Conservation (phyloP, 2,888 invertebrate species). For the Agonopterix arenella region DNA sequence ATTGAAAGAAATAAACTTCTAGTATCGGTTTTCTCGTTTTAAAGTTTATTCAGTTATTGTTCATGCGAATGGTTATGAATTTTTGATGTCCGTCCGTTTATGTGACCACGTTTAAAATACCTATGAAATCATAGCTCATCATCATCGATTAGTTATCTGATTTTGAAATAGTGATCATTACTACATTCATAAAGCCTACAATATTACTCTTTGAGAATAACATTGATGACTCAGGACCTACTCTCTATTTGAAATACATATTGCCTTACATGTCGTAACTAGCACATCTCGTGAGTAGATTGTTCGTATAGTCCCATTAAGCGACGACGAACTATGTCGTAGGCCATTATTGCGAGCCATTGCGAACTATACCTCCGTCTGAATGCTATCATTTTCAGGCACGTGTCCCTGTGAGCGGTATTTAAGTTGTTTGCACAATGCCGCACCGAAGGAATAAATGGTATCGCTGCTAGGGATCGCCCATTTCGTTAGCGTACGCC, state of each 20-base stretch:
- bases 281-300: background rate
- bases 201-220: background rate
- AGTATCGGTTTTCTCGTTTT: too few relatives aligned
- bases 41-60: too few relatives aligned
- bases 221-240: too few relatives aligned
- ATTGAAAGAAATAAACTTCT: too few relatives aligned
- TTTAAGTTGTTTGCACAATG: slow-evolving; percentile 9
- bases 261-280: background rate
- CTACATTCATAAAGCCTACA: background rate
- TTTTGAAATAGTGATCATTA: too few relatives aligned
- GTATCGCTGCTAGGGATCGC: slow-evolving; percentile 4
- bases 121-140: too few relatives aligned
- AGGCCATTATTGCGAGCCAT: slow-evolving; percentile 4
- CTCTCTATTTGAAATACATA: background rate
- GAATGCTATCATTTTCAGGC: slow-evolving; percentile 4
- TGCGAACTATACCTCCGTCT: slow-evolving; percentile 1
- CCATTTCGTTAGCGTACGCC: background rate
- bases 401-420: slow-evolving; percentile 5
- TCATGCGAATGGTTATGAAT: too few relatives aligned
- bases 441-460: slow-evolving; percentile 4
- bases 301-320: slow-evolving; percentile 3
- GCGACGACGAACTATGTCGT: slow-evolving; percentile 4
- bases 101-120: too few relatives aligned
- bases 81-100: too few relatives aligned
- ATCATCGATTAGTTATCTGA: too few relatives aligned